These are phyloP conservation scores for Lepus americanus DNA, from an alignment of 2,113 vertebrate species.

Conservation along the genomic window DNA sequence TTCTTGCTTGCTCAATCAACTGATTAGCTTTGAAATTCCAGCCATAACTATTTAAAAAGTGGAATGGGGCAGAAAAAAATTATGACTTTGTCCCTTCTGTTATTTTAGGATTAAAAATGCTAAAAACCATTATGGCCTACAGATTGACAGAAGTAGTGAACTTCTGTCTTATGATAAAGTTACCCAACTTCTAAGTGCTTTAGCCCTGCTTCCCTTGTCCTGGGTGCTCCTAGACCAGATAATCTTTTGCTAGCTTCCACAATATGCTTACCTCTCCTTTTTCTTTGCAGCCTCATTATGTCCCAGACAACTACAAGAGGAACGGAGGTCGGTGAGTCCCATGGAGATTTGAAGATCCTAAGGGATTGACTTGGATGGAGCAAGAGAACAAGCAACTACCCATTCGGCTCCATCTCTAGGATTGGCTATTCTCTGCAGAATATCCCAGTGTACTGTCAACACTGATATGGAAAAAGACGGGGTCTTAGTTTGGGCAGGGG, in stretches of 20 bases:
- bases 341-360: background rate
- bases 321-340: conserved; percentile 94
- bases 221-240: background rate
- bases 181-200: background rate
- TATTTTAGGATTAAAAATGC: background rate
- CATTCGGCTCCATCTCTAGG: background rate
- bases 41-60: background rate
- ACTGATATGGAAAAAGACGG: background rate
- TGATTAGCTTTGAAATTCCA: background rate
- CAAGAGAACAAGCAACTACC: background rate
- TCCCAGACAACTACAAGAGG: conserved; percentile 99
- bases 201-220: background rate
- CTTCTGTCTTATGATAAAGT: background rate
- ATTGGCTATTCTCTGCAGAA: background rate
- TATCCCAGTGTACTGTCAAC: background rate
- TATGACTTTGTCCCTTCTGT: background rate
- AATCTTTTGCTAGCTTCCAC: background rate
- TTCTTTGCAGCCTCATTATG: conserved; percentile 95
- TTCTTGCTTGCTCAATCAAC: background rate
- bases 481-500: background rate
- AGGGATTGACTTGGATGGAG: background rate
- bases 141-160: background rate
- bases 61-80: background rate
- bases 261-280: conserved; percentile 44
- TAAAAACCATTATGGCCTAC: background rate